Evolutionary conservation across 2,113 vertebrate genomes (phyloP), one percentile per base, ranked within the genome.

Genomic region (Tragelaphus buxtoni): DNA sequence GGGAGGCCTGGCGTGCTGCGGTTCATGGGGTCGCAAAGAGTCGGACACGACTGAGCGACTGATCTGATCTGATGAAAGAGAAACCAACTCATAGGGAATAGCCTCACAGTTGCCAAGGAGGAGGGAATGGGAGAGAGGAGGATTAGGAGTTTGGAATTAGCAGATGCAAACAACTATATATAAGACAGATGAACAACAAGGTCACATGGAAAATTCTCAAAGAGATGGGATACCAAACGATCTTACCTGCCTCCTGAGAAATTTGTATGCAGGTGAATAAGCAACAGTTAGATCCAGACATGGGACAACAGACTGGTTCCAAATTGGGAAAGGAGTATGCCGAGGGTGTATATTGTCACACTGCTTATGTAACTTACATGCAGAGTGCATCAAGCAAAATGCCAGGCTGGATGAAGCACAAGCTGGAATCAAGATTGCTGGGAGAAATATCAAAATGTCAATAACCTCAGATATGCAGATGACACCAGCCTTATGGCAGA

Each of bases 221-320:
- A 69, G 2, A 69, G 63, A 35, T 69, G 63, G n/a, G 9, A 35
- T 20, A 20, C n/a, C 63, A 35, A 35, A 69, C 0, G 9, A 20
- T 69, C 63, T 69, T 35, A 35, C 63, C 63, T 69, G n/a, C 63
- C 17, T 69, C 63, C 63, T 35, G 17, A 69, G n/a, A 69, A 69
- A 3, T 69, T 9, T 20, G 17, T 10, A 35, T 69, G 63, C n/a
- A 2, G n/a, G n/a, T 5, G n/a, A 69, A 35, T 4, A 69, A 35
- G 63, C 17, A 69, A 69, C 17, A 69, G 32, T 65, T 65, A 65
- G 63, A 69, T 35, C 17, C n/a, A 69, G 17, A 69, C 63, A 69
- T 69, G n/a, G n/a, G 17, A 69, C 63, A 20, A 35, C 0, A 0
- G n/a, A 20, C n/a, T 10, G n/a, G 63, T 69, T 69, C 17, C n/a